Conservation (phyloP, 2,888 invertebrate species). For the Empis livida region DNA sequence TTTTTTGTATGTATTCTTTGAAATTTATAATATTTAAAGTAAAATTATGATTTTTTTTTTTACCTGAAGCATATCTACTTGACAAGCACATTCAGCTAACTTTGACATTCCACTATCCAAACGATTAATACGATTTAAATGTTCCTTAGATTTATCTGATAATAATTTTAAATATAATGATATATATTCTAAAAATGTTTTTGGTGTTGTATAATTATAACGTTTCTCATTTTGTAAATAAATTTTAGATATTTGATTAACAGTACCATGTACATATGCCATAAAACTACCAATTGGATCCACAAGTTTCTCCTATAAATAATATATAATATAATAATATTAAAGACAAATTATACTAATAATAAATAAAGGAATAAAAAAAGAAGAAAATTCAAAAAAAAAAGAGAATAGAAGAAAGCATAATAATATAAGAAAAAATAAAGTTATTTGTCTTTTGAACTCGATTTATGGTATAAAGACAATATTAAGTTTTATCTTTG, state of each 20-base stretch:
- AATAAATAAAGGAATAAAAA: constrained; percentile 7
- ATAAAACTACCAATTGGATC: constrained; percentile 74
- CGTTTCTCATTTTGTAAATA: constrained; percentile 79
- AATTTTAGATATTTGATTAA: constrained; percentile 70
- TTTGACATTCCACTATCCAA: constrained; percentile 84
- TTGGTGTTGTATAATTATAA: constrained; percentile 94
- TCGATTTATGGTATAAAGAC: constrained; percentile 11
- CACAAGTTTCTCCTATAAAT: constrained; percentile 42
- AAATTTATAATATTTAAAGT: too few species aligned
- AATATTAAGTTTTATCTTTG: too few species aligned
- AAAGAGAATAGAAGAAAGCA: background rate
- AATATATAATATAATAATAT: background rate
- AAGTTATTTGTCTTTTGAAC: constrained; percentile 1
- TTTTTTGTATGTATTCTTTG: too few species aligned
- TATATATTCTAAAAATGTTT: constrained; percentile 94
- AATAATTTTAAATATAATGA: constrained; percentile 66
- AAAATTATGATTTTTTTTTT: too few species aligned
- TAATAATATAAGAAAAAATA: background rate
- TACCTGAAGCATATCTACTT: constrained; percentile 76
- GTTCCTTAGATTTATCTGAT: constrained; percentile 51
- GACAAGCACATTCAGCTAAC: constrained; percentile 71
- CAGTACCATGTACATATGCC: constrained; percentile 82
- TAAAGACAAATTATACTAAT: background rate
- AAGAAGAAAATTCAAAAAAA: constrained; percentile 2
- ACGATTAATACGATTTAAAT: constrained; percentile 63